Evolutionary conservation across 2,113 vertebrate genomes (phyloP), one percentile per base, ranked within the genome.

Genomic region (Aptenodytes patagonicus): DNA sequence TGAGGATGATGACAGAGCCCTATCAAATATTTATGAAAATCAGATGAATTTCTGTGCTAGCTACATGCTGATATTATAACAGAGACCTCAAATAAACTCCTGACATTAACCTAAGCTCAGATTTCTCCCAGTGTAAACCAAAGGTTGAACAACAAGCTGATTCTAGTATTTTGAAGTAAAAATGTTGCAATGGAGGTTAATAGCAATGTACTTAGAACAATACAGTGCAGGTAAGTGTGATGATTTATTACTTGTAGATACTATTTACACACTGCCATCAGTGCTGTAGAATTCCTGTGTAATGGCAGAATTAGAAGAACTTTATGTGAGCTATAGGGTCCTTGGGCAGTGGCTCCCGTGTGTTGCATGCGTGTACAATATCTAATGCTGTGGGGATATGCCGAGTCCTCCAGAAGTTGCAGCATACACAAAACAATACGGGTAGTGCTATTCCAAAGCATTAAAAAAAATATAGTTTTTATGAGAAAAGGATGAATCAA

Each of bases 1-100:
- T 46, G 86, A 96, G 46, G 80, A 75, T 51, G 81, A 58, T 24
- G 72, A 90, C 55, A 95, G 83, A 82, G 57, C 70, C 83, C 92
- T 87, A 97, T 97, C 83, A 95, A 97, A 97, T 95, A 98, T 98
- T 98, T 97, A 97, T 97, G 95, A 97, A 97, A 97, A 78, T 62
- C 82, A 97, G 93, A 96, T 91, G 86, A 97, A 91, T 94, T 94
- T 96, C 85, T 88, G 54, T 29, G 38, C 85, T 88, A 81, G 90
- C 21, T 28, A 90, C 66, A 60, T 51, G 46, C 95, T 96, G 92
- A 66, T 97, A 62, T 69, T 96, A 29, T 97, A 97, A 95, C 89
- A 97, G 85, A 98, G 97, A 97, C 95, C 97, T 98, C 92, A 96
- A 26, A 97, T 90, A 96, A 96, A 81, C 80, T 96, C 95, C 89